These are phyloP conservation scores for Petroica traversi DNA, from an alignment of 2,113 vertebrate genomes.

Conservation along the genomic window DNA sequence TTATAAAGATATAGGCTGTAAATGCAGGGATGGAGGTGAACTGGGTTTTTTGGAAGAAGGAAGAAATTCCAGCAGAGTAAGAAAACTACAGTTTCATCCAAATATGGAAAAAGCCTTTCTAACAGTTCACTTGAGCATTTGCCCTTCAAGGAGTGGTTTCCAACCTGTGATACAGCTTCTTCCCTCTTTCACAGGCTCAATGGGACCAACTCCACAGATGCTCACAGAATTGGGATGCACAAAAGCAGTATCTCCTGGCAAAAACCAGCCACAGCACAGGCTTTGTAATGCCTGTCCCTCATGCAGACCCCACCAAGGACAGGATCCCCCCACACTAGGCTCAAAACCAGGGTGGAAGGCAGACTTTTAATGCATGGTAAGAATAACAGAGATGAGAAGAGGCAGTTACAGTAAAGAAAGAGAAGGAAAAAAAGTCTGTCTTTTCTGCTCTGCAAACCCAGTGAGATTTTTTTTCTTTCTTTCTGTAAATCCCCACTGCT, in stretches of 20 bases:
- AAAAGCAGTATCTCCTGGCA: not conserved
- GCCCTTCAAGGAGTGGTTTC: not conserved
- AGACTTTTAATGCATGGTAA: not conserved
- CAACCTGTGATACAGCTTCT: not conserved
- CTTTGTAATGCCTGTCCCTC: not conserved
- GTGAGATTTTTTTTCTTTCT: conserved; percentile 8
- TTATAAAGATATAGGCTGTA: not conserved
- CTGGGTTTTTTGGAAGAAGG: not conserved
- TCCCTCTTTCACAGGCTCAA: not conserved
- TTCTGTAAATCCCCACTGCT: conserved; percentile 34
- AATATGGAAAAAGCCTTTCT: not conserved
- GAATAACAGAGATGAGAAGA: not conserved
- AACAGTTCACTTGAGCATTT: not conserved
- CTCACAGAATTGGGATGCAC: accelerated
- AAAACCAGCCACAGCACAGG: not conserved
- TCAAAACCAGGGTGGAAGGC: not conserved
- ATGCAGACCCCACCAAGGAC: not conserved
- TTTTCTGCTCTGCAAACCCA: conserved; percentile 12
- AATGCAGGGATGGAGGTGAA: not conserved
- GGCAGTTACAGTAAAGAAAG: not conserved
- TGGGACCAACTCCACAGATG: not conserved
- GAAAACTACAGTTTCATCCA: not conserved
- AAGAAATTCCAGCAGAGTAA: not conserved
- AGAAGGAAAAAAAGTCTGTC: not conserved
- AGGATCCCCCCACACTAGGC: not conserved